These are phyloP conservation scores for Cosmia pyralina DNA, from an alignment of 2,888 invertebrate genomes.

Conservation along the genomic window DNA sequence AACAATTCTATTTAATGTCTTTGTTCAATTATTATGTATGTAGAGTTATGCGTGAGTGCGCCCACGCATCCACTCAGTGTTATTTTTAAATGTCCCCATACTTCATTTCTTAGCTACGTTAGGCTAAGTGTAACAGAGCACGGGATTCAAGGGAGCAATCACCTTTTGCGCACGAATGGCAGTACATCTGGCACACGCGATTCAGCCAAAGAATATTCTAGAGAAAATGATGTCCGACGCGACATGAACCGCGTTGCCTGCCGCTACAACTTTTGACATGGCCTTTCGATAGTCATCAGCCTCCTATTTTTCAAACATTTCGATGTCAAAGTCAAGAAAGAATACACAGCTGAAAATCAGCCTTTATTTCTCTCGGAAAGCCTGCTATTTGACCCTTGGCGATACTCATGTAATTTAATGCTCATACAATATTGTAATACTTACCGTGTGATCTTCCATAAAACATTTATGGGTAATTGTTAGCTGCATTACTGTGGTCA, in stretches of 20 bases:
- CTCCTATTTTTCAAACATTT: neutral
- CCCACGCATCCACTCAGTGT: constrained; percentile 42
- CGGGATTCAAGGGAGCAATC: constrained; percentile 69
- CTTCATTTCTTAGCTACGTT: constrained; percentile 54
- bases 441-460: neutral
- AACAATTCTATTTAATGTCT: constrained; percentile 22
- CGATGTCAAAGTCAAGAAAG: neutral
- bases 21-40: constrained; percentile 39
- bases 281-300: neutral
- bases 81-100: constrained; percentile 71
- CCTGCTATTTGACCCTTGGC: neutral
- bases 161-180: constrained; percentile 62
- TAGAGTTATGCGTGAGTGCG: constrained; percentile 46
- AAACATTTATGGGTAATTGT: constrained; percentile 18
- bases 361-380: neutral
- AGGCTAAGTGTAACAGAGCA: constrained; percentile 50
- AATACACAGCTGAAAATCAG: neutral
- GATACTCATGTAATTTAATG: neutral
- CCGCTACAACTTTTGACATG: neutral
- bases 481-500: too few relatives aligned
- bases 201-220: constrained; percentile 58
- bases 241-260: constrained; percentile 12
- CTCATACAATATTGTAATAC: neutral
- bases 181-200: constrained; percentile 60
- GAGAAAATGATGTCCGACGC: constrained; percentile 26